A percentile compares a stretch with the other conserved stretches of the same genome.
phyloP scores from a whole-genome alignment of 1,140 invertebrate genomes.

The Nilaparvata lugens region DNA sequence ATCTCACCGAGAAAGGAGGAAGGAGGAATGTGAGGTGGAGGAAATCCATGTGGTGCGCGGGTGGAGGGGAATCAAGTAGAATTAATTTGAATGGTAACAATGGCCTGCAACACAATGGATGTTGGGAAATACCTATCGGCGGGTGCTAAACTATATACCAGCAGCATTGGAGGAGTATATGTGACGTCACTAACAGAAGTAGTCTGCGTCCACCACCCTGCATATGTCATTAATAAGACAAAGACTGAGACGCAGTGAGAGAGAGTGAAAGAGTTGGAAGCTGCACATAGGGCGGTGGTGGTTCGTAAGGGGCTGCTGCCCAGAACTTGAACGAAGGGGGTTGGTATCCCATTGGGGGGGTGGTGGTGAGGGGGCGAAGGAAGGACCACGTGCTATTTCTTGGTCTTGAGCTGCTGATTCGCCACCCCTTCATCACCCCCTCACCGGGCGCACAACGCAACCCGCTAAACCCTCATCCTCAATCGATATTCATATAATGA shows the following conservation, averaged over 20 bases:
- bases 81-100: conserved; percentile 6
- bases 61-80: background rate
- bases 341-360: no score
- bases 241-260: conserved; percentile 9
- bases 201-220: conserved; percentile 5
- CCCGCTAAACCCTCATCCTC: conserved; percentile 13
- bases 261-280: background rate
- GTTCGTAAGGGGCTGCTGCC: background rate
- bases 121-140: conserved; percentile 1
- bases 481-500: conserved; percentile 21
- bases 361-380: background rate
- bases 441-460: no score
- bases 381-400: conserved; percentile 17
- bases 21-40: background rate
- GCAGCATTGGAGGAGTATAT: no score
- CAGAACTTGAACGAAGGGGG: background rate
- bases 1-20: background rate
- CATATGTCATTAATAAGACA: conserved; percentile 21
- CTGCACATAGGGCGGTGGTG: background rate
- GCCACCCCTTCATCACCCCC: background rate
- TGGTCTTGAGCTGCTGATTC: conserved; percentile 7
- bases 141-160: conserved; percentile 6
- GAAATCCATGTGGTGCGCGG: background rate
- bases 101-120: background rate
- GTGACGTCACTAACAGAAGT: conserved; percentile 13